Evolutionary conservation across 2,888 invertebrate genomes (phyloP), one percentile per base, ranked within the genome.

Genomic region (Limnephilus lunatus): DNA sequence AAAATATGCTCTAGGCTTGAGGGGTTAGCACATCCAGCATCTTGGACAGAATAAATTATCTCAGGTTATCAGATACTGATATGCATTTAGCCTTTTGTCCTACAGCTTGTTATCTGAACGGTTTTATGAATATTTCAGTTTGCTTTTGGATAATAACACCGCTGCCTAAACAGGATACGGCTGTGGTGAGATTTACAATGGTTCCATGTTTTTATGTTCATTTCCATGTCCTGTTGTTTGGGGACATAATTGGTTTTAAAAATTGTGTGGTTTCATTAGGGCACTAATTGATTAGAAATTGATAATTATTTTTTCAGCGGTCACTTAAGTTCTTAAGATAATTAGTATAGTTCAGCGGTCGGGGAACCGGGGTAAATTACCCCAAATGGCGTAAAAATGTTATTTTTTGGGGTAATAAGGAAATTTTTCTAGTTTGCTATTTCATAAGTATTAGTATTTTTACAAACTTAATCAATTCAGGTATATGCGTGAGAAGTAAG

Each of bases 161-260:
- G 31, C n/a, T 31, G 48, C 14, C 68, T n/a, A 68, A 90, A 91
- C 91, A 91, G 91, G 91, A 91, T 53, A 81, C 81, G 31, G 11
- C n/a, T 91, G 91, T 91, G 91, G 91, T 88, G n/a, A 89, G 88
- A 89, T 89, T 30, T 80, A 3, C 39, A 12, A 86, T 35, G 68
- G n/a, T 25, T 32, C 30, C 5, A 68, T 68, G 35, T 68, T 35
- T 88, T 80, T 25, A 48, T 19, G 4, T 68, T 89, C 1, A 15
- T n/a, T 89, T 35, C 35, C 35, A 81, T 89, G 88, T 89, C 88
- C 88, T 89, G 88, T 89, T 89, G 68, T 89, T 53, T 30, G 9
- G 32, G n/a, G 14, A 32, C 25, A 68, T 25, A 68, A 25, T 68
- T 25, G 68, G 25, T 68, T 68, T 68, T 25, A 9, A 68, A 68